Conservation (phyloP, 2,113 vertebrate genomes). For the Centropristis striata region DNA sequence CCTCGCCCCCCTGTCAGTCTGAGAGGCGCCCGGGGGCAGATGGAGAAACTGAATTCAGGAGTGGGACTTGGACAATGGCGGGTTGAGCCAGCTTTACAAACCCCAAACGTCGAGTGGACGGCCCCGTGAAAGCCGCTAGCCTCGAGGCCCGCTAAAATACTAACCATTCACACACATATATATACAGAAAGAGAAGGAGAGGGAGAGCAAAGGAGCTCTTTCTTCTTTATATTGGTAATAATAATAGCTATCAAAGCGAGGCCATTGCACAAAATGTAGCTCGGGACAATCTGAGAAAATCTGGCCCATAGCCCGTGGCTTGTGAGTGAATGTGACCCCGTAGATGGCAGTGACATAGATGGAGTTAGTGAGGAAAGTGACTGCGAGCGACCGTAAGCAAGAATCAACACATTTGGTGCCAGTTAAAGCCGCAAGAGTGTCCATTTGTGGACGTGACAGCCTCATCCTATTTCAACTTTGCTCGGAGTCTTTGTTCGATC, state of each 20-base stretch:
- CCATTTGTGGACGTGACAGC: conserved; percentile 39
- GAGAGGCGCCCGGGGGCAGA: conserved; percentile 75
- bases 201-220: conserved; percentile 37
- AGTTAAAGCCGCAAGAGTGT: conserved; percentile 35
- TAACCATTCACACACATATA: conserved; percentile 50
- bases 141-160: conserved; percentile 71
- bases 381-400: conserved; percentile 42
- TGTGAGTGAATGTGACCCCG: conserved; percentile 51
- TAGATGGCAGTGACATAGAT: conserved; percentile 42
- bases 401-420: conserved; percentile 47
- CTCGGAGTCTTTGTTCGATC: conserved; percentile 62
- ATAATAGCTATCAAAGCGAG: conserved; percentile 69
- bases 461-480: conserved; percentile 55
- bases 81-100: conserved; percentile 77
- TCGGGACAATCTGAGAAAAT: conserved; percentile 49
- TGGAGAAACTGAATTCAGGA: conserved; percentile 78
- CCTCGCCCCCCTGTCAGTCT: conserved; percentile 57
- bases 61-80: conserved; percentile 75
- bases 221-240: conserved; percentile 69
- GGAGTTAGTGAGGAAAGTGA: conserved; percentile 47
- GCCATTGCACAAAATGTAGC: conserved; percentile 63
- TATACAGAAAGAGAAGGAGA: conserved; percentile 12
- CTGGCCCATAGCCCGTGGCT: conserved; percentile 67
- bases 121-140: conserved; percentile 71
- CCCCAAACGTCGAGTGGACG: conserved; percentile 71